Evolutionary conservation across 2,113 vertebrate species (phyloP).

Genomic region (Jacana jacana): DNA sequence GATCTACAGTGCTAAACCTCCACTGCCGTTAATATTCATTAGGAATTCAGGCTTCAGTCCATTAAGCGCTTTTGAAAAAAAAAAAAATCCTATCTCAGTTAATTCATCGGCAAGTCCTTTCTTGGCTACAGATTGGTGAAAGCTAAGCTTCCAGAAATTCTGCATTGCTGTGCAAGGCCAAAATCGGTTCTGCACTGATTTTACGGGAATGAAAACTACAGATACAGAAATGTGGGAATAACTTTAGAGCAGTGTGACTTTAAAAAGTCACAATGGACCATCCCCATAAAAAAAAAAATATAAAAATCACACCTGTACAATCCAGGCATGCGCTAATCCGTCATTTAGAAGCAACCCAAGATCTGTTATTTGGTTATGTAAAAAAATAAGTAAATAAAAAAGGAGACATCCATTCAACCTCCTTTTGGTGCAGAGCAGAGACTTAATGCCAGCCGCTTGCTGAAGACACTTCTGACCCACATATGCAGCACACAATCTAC

Average conservation of each 20-base stretch:
- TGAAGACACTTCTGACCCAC: not conserved
- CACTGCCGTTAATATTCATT: slow-evolving; percentile 6
- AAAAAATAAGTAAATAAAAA: not conserved
- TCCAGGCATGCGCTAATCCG: not conserved
- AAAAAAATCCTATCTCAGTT: not conserved
- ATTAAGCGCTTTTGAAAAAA: not conserved
- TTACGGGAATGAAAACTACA: not conserved
- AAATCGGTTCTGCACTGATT: not conserved
- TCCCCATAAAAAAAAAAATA: not conserved
- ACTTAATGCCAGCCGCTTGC: not conserved
- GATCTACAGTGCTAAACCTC: slow-evolving; percentile 45
- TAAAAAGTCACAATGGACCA: not conserved
- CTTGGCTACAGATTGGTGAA: not conserved
- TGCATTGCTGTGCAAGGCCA: not conserved
- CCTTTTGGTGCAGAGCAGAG: not conserved
- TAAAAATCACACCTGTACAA: not conserved
- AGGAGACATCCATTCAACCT: not conserved
- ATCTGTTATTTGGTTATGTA: not conserved
- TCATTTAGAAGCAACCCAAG: not conserved
- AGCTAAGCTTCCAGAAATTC: not conserved
- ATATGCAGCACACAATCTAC: accelerated
- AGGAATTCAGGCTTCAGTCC: slow-evolving; percentile 19
- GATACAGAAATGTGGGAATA: not conserved
- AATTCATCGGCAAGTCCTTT: not conserved
- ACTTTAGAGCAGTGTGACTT: not conserved